Base-by-base conservation (phyloP, 2,797 vertebrate species). In the Mus spretus region DNA sequence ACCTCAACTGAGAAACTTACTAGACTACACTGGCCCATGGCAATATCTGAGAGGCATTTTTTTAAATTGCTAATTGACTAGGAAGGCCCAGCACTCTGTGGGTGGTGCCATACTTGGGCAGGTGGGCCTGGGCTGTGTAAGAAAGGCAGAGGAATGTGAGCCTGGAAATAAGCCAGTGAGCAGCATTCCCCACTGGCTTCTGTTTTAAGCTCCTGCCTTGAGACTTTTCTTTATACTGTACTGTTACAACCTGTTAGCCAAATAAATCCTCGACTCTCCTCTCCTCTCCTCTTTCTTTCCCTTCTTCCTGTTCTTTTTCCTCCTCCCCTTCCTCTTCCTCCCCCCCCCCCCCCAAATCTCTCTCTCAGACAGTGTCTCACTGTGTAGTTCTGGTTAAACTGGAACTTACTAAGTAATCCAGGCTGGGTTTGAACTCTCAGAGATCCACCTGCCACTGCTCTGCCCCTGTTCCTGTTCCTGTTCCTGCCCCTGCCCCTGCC, bases 261-360 rank as follows among this genome's bases (percentile, higher is more conserved):
- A 40, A 83, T 61, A 44, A 61, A 24, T 59, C 81, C 26, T 28
- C 61, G n/a, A n/a, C n/a, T 47, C 44, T n/a, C 26, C 57, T 24
- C 28, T 26, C 15, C 9, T 44, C 22, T 63, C 61, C 15, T 55
- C 55, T 55, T 55, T 15, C 55, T 15, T 15, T 15, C 55, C 55
- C 13, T 57, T 57, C 57, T 57, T 47, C 47, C 47, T 47, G 47
- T 47, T 63, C 61, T 53, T 59, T 6, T 7, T 6, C 6, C 57
- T 59, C 57, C 19, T 20, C 19, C 5, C 6, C 57, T 59, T 7
- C 3, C 4, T 65, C 17, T 70, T 34, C 15, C 4, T 70, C 14
- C 17, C 59, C 9, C 59, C 9, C 6, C 8, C 8, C 3, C 34
- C 17, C n/a, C n/a, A n/a, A n/a, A n/a, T 8, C 7, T 20, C 3